Percentiles rank a stretch among this genome's conserved stretches.
Evolutionary conservation across 35 echinoderm and acorn worm species (phyloP).

Genomic region (Hemicentrotus pulcherrimus): DNA sequence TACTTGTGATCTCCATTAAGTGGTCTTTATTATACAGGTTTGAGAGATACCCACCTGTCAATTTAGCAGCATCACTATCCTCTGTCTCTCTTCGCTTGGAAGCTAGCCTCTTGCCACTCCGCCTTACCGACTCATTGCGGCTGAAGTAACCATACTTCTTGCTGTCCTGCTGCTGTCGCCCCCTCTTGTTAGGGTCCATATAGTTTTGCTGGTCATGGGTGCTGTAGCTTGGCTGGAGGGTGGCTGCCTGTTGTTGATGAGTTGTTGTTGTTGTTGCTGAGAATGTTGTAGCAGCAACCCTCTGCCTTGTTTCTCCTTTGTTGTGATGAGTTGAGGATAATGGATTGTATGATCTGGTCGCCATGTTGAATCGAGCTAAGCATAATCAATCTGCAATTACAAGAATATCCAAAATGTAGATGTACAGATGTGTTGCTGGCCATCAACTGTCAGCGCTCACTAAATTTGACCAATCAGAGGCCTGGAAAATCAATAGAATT

Average conservation of each 20-base stretch:
- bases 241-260: not conserved
- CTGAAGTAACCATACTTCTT: constrained; percentile 28
- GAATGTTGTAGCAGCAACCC: not conserved
- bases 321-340: not conserved
- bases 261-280: not conserved
- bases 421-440: too few relatives aligned
- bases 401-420: too few relatives aligned
- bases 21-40: too few relatives aligned
- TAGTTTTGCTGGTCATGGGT: not conserved
- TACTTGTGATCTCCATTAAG: too few relatives aligned
- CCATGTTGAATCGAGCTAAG: not conserved
- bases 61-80: constrained; percentile 14
- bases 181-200: not conserved
- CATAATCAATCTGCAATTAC: not conserved
- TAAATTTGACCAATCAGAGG: too few relatives aligned
- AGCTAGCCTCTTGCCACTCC: constrained; percentile 24
- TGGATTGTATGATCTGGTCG: not conserved
- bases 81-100: not conserved
- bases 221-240: not conserved
- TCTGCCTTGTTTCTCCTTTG: not conserved
- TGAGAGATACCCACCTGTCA: not conserved
- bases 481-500: too few relatives aligned
- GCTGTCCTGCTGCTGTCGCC: not conserved
- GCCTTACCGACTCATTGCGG: not conserved
- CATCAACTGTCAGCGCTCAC: too few relatives aligned